Conservation (phyloP, 2,113 vertebrate species). For the Hymenochirus boettgeri region DNA sequence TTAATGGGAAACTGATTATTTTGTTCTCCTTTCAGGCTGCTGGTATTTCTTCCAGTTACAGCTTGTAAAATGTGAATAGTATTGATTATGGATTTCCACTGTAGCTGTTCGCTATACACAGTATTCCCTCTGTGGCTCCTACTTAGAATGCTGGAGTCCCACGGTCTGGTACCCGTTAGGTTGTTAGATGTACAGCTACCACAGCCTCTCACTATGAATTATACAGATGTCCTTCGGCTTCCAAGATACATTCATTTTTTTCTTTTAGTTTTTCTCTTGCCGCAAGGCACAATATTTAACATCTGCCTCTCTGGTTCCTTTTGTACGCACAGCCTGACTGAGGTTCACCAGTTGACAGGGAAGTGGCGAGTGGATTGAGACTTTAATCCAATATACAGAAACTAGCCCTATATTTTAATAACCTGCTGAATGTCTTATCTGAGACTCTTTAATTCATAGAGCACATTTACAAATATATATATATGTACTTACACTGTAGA, state of each 20-base stretch:
- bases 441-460: too few species aligned
- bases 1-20: neutral
- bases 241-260: neutral
- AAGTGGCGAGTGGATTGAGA: too few species aligned
- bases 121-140: neutral
- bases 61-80: neutral
- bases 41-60: neutral
- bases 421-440: too few species aligned
- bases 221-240: neutral
- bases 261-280: neutral
- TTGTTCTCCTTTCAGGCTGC: neutral
- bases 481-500: too few species aligned
- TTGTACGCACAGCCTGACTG: neutral
- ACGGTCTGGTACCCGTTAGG: neutral
- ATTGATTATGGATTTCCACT: neutral
- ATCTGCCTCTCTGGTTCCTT: neutral
- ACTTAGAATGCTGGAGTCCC: neutral
- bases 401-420: too few species aligned
- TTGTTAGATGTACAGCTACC: conserved; percentile 2
- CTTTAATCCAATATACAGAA: too few species aligned
- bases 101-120: neutral
- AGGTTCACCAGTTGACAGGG: too few species aligned
- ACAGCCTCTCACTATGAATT: conserved; percentile 12
- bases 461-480: too few species aligned
- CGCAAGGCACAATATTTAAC: neutral